phyloP scores from a whole-genome alignment of 2,888 invertebrate species.

The Leucania comma region DNA sequence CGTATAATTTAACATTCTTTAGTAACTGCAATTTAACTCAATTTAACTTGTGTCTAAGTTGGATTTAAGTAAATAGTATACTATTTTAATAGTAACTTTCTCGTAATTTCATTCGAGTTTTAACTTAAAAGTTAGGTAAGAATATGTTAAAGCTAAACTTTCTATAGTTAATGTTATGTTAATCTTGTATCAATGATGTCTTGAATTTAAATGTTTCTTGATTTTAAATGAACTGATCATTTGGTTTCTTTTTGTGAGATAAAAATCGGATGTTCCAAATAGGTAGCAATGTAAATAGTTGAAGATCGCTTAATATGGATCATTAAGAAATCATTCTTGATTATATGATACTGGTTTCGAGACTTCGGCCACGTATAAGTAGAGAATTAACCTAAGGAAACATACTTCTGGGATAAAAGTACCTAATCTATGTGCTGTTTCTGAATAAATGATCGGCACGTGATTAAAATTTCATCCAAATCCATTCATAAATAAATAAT shows the following conservation, averaged over 20 bases:
- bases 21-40: conserved; percentile 27
- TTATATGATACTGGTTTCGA: not conserved
- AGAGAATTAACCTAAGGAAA: too few species aligned
- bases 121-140: conserved; percentile 16
- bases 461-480: too few species aligned
- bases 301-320: not conserved
- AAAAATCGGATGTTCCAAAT: conserved; percentile 12
- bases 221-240: conserved; percentile 28
- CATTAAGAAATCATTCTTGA: not conserved
- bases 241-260: conserved; percentile 3
- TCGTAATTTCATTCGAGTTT: conserved; percentile 26
- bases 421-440: too few species aligned
- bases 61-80: conserved; percentile 40
- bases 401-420: too few species aligned
- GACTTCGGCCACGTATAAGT: too few species aligned
- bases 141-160: conserved; percentile 47
- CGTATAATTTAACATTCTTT: conserved; percentile 7
- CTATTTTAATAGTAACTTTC: conserved; percentile 35
- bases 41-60: conserved; percentile 27
- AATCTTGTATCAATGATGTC: conserved; percentile 22
- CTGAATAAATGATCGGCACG: too few species aligned
- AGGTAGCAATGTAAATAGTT: not conserved
- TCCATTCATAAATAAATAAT: too few species aligned
- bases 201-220: conserved; percentile 13
- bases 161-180: conserved; percentile 40